phyloP scores from a whole-genome alignment of 92 coral and sea anemone species.

The Bergia sp. region DNA sequence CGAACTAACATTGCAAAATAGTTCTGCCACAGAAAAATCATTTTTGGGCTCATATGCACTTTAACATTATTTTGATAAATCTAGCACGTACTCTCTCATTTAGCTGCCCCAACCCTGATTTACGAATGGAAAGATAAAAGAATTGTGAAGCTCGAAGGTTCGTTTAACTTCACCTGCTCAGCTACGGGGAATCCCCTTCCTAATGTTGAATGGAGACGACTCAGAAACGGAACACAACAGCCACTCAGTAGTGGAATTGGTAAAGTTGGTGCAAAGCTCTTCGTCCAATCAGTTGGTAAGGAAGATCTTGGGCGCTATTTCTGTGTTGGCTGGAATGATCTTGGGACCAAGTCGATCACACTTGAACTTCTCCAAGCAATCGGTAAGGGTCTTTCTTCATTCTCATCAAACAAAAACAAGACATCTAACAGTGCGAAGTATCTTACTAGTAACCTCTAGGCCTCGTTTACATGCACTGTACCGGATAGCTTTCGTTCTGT shows the following conservation, averaged over 20 bases:
- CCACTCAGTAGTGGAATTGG: constrained; percentile 1
- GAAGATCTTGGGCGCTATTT: constrained; percentile 60
- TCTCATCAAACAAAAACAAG: too few relatives aligned
- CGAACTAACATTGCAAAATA: too few relatives aligned
- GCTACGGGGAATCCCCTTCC: constrained; percentile 64
- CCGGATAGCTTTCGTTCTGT: too few relatives aligned
- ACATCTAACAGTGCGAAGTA: too few relatives aligned
- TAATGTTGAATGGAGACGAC: constrained; percentile 47
- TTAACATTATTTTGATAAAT: neutral
- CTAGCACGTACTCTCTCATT: neutral
- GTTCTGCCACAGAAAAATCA: too few relatives aligned
- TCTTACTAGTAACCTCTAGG: too few relatives aligned
- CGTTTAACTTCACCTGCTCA: constrained; percentile 43
- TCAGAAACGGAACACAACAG: neutral
- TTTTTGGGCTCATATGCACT: neutral
- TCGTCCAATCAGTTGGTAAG: constrained; percentile 14
- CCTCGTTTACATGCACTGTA: too few relatives aligned
- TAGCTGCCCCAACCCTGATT: constrained; percentile 15
- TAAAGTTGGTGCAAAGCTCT: constrained; percentile 5
- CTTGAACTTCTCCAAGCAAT: neutral
- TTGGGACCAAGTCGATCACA: constrained; percentile 8
- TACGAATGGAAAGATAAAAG: neutral
- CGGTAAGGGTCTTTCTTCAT: neutral
- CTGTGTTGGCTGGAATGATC: constrained; percentile 60
- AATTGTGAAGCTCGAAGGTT: neutral